Conservation (phyloP, 2,888 invertebrate species). For the Drosophila yooni region DNA sequence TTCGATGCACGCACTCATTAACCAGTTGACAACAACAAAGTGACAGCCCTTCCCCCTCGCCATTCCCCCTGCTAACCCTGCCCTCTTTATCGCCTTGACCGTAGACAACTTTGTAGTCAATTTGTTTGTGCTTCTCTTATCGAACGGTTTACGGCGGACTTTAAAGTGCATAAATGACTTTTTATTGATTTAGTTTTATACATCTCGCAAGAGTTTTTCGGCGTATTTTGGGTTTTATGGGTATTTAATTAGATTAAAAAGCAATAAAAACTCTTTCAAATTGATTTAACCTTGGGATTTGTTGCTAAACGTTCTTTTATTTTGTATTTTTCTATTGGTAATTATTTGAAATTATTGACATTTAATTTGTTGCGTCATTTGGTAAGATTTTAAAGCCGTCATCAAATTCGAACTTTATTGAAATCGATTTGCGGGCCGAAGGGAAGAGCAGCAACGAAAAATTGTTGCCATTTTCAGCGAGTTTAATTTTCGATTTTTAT, state of each 20-base stretch:
- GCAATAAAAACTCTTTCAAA: constrained; percentile 61
- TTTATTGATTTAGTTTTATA: constrained; percentile 56
- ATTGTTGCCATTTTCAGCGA: constrained; percentile 68
- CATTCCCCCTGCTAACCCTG: neutral
- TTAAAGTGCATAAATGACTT: constrained; percentile 50
- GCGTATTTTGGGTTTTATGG: constrained; percentile 46
- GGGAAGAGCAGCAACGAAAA: constrained; percentile 23
- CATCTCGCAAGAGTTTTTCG: constrained; percentile 13
- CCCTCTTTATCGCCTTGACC: constrained; percentile 7
- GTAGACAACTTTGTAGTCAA: constrained; percentile 30
- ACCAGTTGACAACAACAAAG: constrained; percentile 44
- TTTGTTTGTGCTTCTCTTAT: constrained; percentile 19
- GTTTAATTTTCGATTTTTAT: constrained; percentile 77
- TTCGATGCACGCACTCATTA: constrained; percentile 57
- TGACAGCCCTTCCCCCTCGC: constrained; percentile 2
- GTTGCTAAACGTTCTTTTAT: constrained; percentile 22
- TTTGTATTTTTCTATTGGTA: constrained; percentile 34
- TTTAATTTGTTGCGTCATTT: constrained; percentile 73
- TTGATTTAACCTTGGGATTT: constrained; percentile 54
- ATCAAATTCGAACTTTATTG: constrained; percentile 72
- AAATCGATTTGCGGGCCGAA: constrained; percentile 61
- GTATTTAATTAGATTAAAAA: constrained; percentile 75
- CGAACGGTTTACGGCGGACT: constrained; percentile 23
- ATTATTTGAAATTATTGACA: constrained; percentile 71
- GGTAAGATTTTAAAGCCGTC: constrained; percentile 35